Base-by-base conservation (phyloP, 2,797 vertebrate genomes). In the Falco rusticolus region DNA sequence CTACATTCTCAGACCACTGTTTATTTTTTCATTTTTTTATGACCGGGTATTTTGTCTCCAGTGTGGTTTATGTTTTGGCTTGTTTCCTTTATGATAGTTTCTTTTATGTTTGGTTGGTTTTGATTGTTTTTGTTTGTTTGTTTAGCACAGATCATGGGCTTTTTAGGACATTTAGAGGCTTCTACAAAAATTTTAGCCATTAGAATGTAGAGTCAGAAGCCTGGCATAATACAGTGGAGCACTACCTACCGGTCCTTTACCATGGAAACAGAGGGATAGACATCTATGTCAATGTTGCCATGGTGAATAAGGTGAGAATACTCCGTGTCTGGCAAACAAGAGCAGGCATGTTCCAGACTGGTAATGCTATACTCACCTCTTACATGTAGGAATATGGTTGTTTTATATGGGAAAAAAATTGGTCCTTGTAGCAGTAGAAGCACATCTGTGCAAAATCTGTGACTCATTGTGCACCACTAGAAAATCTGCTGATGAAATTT, bases 231-330 rank as follows among this genome's bases (percentile, higher is more conserved):
- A 65, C 10, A 9, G 10, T 84, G 66, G 31, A 84, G 29, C 21
- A 63, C 63, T 86, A 56, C 59, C 43, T 84, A 48, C 77, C 0
- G 0, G 61, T 86, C 26, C 39, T 86, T 94, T 79, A 63, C 59
- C 1, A 26, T 93, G 81, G 77, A 93, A 95, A 89, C 63, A 84
- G 76, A 80, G 65, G 65, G 33, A 74, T 54, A 87, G 83, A 66
- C 54, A 82, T 25, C 20, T 87, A 45, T 88, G 80, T 93, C 54
- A 69, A 29, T 60, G 77, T 86, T 95, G 54, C 74, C 60, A 69
- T 93, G 90, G 85, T 90, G 87, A 94, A 79, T 84, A 86, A 94
- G 22, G 59, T 84, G 59, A 66, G 74, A 92, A 45, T 71, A 72
- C 53, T 90, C 84, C 76, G 22, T 79, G 54, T 34, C 77, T 93